phyloP scores from a whole-genome alignment of 2,888 invertebrate genomes.

The Toxonevra muliebris region DNA sequence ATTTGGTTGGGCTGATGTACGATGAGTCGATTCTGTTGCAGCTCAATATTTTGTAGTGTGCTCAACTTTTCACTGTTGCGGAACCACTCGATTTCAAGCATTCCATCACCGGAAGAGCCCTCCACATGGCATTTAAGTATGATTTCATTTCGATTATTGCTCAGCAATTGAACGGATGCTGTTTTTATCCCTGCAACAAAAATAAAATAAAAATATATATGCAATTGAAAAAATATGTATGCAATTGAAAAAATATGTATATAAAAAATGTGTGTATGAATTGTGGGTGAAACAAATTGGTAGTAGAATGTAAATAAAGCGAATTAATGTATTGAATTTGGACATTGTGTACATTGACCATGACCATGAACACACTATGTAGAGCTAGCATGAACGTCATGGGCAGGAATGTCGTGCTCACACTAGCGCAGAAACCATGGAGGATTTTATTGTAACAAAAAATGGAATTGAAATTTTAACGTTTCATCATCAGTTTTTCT shows the following conservation, averaged over 20 bases:
- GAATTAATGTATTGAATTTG: neutral
- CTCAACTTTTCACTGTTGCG: slow-evolving; percentile 71
- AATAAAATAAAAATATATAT: neutral
- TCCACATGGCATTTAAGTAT: slow-evolving; percentile 61
- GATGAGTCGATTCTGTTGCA: slow-evolving; percentile 65
- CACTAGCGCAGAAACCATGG: too few species aligned
- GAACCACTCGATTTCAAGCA: slow-evolving; percentile 62
- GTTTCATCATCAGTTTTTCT: too few species aligned
- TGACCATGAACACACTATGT: too few species aligned
- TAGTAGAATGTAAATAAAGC: slow-evolving; percentile 2
- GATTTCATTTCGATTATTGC: slow-evolving; percentile 57
- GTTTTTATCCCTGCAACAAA: slow-evolving; percentile 56
- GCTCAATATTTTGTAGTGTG: slow-evolving; percentile 69
- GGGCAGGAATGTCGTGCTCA: too few species aligned
- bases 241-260: neutral
- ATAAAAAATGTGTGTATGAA: slow-evolving; percentile 1
- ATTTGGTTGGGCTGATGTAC: slow-evolving; percentile 54
- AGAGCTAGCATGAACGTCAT: too few species aligned
- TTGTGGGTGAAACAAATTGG: neutral
- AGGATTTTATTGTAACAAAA: too few species aligned
- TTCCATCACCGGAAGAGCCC: slow-evolving; percentile 57
- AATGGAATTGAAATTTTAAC: too few species aligned
- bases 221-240: neutral
- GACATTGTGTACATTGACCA: too few species aligned
- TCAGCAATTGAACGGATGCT: slow-evolving; percentile 57